Conservation (phyloP, 1,140 invertebrate species). For the Oscheius sp. region DNA sequence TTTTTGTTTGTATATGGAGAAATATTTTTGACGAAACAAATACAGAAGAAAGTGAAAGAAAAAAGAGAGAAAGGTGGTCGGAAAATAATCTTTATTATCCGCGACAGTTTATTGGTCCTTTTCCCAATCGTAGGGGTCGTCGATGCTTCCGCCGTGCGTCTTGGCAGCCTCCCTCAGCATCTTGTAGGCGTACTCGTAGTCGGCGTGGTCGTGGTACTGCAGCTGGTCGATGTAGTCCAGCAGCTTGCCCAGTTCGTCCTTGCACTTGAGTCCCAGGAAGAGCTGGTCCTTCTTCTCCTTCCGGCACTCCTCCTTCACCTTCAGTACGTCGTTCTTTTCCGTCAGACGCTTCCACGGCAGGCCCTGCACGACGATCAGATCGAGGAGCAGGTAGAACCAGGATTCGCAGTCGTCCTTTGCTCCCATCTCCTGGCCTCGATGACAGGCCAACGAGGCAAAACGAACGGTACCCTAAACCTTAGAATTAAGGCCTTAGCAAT, state of each 20-base stretch:
- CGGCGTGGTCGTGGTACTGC: constrained; percentile 30
- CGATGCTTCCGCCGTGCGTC: constrained; percentile 21
- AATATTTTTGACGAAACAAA: too few relatives aligned
- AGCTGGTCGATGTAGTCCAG: constrained; percentile 35
- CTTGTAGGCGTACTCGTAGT: constrained; percentile 33
- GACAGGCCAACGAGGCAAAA: constrained; percentile 36
- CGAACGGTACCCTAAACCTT: constrained; percentile 40
- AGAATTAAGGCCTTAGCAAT: not conserved
- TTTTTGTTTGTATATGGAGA: too few relatives aligned
- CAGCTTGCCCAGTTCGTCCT: constrained; percentile 19
- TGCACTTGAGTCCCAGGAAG: constrained; percentile 8
- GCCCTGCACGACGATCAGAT: constrained; percentile 19
- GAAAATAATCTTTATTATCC: too few relatives aligned
- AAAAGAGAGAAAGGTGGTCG: too few relatives aligned
- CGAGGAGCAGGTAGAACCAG: constrained; percentile 39
- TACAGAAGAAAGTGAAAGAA: too few relatives aligned
- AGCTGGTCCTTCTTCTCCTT: constrained; percentile 30
- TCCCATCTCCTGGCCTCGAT: constrained; percentile 18
- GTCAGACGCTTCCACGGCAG: constrained; percentile 29
- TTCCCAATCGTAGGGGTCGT: constrained; percentile 47
- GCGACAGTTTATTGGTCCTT: not conserved
- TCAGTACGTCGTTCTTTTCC: constrained; percentile 36
- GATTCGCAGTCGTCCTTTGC: constrained; percentile 34
- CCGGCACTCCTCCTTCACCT: constrained; percentile 42
- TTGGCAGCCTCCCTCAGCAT: constrained; percentile 15